A percentile compares a stretch with the other conserved stretches of the same genome.
These are phyloP conservation scores for Eupithecia centaureata DNA, from an alignment of 2,888 invertebrate genomes.

Conservation along the genomic window DNA sequence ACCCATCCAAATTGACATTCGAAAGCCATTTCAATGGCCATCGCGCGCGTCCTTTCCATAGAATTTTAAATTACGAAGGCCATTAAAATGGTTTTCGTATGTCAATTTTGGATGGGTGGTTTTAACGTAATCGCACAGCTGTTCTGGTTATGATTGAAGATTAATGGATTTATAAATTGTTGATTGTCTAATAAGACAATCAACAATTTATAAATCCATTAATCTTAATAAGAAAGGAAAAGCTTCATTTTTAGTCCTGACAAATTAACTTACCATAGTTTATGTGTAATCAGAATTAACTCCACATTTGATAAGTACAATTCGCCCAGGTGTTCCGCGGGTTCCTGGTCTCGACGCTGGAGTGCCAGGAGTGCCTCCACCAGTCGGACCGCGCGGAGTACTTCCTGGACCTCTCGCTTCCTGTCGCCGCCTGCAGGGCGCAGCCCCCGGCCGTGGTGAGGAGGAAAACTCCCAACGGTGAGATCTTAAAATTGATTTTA, in stretches of 20 bases:
- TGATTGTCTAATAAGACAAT: no score
- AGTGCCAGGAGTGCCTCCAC: conserved; percentile 95
- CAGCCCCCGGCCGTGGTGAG: conserved; percentile 86
- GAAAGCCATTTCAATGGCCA: no score
- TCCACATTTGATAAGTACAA: background rate
- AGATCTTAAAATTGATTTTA: conserved; percentile 12
- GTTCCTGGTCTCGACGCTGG: conserved; percentile 93
- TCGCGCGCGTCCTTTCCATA: no score
- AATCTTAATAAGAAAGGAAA: background rate
- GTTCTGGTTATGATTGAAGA: no score
- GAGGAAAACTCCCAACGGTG: conserved; percentile 80
- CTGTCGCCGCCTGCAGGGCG: conserved; percentile 90
- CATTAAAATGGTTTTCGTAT: no score
- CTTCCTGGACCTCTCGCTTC: conserved; percentile 97
- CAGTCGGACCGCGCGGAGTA: conserved; percentile 95
- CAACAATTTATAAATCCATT: no score
- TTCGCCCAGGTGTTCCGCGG: conserved; percentile 92
- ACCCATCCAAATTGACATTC: no score
- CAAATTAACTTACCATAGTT: background rate
- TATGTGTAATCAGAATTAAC: background rate
- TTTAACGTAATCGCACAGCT: no score
- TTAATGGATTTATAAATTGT: no score
- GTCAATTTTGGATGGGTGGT: no score
- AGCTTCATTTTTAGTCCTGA: background rate
- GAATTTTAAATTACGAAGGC: no score